Base-by-base conservation (phyloP, 2,888 invertebrate genomes). In the Euproctis similis region DNA sequence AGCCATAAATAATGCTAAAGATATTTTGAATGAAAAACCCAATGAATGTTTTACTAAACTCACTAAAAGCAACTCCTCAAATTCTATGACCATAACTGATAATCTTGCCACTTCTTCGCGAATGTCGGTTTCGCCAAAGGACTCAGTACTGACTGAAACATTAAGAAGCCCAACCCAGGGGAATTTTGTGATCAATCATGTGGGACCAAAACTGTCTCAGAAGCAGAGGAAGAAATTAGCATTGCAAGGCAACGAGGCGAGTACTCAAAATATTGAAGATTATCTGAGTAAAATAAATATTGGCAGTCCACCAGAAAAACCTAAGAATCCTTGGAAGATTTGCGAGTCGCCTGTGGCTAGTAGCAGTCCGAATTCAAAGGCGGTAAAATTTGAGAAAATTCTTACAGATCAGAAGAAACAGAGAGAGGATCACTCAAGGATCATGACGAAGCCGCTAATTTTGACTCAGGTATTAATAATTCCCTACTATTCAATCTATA, bases 371-470 rank as follows among this genome's bases (percentile, higher is more conserved):
- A 89, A 53, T 30, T 56, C 59, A 0, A 76, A 72, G 38, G 38
- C 68, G 1, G 54, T 81, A 27, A 69, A 73, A 36, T 84, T 84
- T 32, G 67, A 81, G 42, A 70, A 82, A 39, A 94, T 94, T 39
- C 77, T 94, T 28, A 88, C 88, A 8, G 91, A 91, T 47, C 93
- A 94, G 66, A 87, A 86, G 47, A 88, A 90, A 30, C 91, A 91
- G 56, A 89, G 88, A 38, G 91, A 91, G 41, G 90, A 91, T 53
- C 87, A 87, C 40, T 87, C 89, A 1, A 89, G 90, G 58, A 89
- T 91, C 50, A 88, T 88, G 59, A 89, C 90, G 4, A 94, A 94
- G 64, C 88, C 92, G 0, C 77, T 95, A 12, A 70, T 78, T 32
- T 76, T 92, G 43, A 94, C 94, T 8, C 94, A 94, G 88, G 94